Evolutionary conservation across 1,140 invertebrate genomes (phyloP).

Genomic region (Metopolophium dirhodum): DNA sequence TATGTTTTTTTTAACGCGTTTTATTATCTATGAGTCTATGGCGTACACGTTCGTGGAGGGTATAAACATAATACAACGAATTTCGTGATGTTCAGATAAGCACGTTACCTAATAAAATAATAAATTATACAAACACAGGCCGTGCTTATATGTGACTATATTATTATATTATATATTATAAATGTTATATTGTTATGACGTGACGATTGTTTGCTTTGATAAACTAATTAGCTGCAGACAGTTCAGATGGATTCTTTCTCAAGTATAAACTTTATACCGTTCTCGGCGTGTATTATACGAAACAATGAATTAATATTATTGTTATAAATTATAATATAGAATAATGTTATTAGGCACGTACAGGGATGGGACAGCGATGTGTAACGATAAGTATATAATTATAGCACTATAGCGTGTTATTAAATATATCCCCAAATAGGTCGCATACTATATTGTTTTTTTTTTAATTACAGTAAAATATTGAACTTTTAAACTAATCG

Average conservation of each 20-base stretch:
- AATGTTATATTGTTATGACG: constrained; percentile 5
- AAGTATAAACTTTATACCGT: not conserved
- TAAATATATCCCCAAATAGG: not conserved
- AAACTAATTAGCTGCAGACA: not conserved
- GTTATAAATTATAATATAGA: not conserved
- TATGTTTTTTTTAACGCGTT: not conserved
- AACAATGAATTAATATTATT: not conserved
- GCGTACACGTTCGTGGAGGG: not conserved
- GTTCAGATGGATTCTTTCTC: not conserved
- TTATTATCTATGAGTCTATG: not conserved
- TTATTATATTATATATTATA: constrained; percentile 21
- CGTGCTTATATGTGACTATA: not conserved
- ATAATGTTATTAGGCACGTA: not conserved
- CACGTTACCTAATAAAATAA: constrained; percentile 6
- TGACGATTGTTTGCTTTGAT: constrained; percentile 14
- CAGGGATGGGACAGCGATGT: not conserved
- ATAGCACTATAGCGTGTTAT: not conserved
- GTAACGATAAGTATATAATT: not conserved
- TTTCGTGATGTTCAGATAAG: constrained; percentile 3
- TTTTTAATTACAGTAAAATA: not conserved
- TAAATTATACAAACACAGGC: not conserved
- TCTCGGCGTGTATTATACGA: not conserved
- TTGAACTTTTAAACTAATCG: not conserved
- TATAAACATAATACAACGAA: constrained; percentile 1
- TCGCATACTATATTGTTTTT: not conserved